These are phyloP conservation scores for Rhimphoctona megacephalus DNA, from an alignment of 2,888 invertebrate species.

Conservation along the genomic window DNA sequence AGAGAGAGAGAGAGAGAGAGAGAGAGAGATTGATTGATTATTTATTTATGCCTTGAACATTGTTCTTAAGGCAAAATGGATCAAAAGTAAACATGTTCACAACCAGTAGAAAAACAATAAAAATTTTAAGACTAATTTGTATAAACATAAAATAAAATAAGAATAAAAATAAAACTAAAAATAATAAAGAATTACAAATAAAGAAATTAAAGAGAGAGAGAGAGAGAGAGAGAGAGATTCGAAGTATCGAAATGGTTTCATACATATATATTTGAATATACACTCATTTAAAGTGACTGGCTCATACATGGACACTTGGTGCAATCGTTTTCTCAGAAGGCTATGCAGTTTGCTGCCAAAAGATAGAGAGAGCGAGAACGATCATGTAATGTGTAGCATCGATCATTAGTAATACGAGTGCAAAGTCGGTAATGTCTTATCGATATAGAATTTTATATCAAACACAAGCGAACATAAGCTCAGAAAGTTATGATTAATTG, in stretches of 20 bases:
- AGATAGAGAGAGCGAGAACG: not conserved
- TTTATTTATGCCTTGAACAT: no score
- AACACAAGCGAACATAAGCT: conserved; percentile 11
- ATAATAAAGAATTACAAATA: no score
- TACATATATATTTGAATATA: not conserved
- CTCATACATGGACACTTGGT: conserved; percentile 6
- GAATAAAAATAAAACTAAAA: no score
- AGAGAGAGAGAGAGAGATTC: not conserved
- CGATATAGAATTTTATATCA: conserved; percentile 48
- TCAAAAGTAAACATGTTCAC: no score
- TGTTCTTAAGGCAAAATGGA: no score
- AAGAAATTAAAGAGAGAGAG: no score
- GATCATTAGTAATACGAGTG: conserved; percentile 52
- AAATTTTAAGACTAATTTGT: no score
- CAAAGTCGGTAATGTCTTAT: conserved; percentile 64
- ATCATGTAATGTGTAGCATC: conserved; percentile 27
- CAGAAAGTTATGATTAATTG: conserved; percentile 51
- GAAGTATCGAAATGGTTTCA: not conserved
- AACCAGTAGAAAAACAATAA: no score
- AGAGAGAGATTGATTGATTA: no score
- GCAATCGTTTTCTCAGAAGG: conserved; percentile 40
- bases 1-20: not conserved
- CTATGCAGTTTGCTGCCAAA: not conserved
- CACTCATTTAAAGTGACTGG: not conserved
- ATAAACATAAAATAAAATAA: no score